phyloP scores from a whole-genome alignment of 2,797 vertebrate genomes.

The Oryzias sinensis region DNA sequence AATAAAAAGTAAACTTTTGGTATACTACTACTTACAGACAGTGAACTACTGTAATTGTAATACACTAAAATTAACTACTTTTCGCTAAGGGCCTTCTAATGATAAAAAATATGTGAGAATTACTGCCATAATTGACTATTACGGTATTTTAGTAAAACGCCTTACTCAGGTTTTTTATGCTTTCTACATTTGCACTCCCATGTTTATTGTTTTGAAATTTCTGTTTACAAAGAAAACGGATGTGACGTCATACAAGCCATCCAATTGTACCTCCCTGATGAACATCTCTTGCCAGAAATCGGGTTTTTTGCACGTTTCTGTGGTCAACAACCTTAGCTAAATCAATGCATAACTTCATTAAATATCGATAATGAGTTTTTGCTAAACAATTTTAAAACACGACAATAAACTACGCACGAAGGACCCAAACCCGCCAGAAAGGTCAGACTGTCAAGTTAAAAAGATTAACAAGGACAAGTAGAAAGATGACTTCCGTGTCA shows the following conservation, averaged over 20 bases:
- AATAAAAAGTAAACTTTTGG: too few relatives aligned
- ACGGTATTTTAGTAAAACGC: not conserved
- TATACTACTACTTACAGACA: too few relatives aligned
- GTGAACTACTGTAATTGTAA: too few relatives aligned
- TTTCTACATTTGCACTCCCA: too few relatives aligned
- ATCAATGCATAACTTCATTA: fast-evolving
- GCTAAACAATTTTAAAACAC: not conserved
- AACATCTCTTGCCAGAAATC: not conserved
- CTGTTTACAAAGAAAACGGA: constrained; percentile 35
- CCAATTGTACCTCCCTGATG: constrained; percentile 11
- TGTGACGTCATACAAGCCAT: constrained; percentile 52
- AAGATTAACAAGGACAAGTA: not conserved
- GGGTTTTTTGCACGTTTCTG: not conserved
- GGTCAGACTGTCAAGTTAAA: not conserved
- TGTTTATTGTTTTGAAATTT: not conserved
- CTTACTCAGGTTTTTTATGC: not conserved
- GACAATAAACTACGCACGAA: not conserved
- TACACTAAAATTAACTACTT: too few relatives aligned
- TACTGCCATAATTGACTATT: not conserved
- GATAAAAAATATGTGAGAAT: too few relatives aligned
- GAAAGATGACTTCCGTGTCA: not conserved
- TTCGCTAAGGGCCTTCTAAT: too few relatives aligned
- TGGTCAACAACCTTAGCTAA: not conserved
- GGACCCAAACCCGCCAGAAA: constrained; percentile 26
- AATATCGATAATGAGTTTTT: too few relatives aligned